A percentile compares a stretch with the other conserved stretches of the same genome.
phyloP scores from a whole-genome alignment of 2,797 vertebrate species.

The Pseudochromis fuscus region DNA sequence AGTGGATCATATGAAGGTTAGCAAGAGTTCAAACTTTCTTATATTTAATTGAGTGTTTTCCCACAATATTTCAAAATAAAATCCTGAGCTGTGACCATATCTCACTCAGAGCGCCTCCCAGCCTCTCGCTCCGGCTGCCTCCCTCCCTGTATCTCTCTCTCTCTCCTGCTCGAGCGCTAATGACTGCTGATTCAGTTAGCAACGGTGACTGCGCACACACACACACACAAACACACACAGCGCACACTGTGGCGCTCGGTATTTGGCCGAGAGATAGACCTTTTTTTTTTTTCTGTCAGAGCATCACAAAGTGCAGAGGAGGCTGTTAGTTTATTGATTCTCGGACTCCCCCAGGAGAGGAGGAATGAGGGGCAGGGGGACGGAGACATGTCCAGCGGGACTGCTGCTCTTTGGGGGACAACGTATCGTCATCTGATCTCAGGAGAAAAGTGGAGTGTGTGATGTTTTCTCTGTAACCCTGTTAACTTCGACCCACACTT shows the following conservation, averaged over 20 bases:
- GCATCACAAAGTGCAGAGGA: constrained; percentile 40
- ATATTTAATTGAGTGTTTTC: neutral
- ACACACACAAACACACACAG: constrained; percentile 16
- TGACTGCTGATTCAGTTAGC: constrained; percentile 70
- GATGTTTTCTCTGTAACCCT: constrained; percentile 30
- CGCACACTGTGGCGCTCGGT: constrained; percentile 32
- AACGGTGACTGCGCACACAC: constrained; percentile 32
- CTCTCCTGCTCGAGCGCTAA: constrained; percentile 53
- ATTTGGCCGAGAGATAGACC: constrained; percentile 37
- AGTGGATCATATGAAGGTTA: too few species aligned
- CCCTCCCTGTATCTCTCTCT: neutral
- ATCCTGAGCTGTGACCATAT: constrained; percentile 9
- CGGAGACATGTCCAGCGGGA: constrained; percentile 28
- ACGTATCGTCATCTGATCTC: constrained; percentile 28
- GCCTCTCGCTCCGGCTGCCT: neutral
- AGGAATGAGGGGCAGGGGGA: constrained; percentile 30
- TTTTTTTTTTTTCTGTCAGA: constrained; percentile 40
- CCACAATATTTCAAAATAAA: neutral
- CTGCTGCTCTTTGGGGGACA: constrained; percentile 19
- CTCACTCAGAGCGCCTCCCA: constrained; percentile 14
- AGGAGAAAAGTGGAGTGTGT: constrained; percentile 30
- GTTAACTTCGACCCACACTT: constrained; percentile 11
- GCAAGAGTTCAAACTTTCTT: neutral
- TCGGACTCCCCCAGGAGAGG: constrained; percentile 23
- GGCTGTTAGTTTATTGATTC: constrained; percentile 39